Evolutionary conservation across 92 coral and sea anemone species (phyloP).

Genomic region (Umimayanthus chanpuru): DNA sequence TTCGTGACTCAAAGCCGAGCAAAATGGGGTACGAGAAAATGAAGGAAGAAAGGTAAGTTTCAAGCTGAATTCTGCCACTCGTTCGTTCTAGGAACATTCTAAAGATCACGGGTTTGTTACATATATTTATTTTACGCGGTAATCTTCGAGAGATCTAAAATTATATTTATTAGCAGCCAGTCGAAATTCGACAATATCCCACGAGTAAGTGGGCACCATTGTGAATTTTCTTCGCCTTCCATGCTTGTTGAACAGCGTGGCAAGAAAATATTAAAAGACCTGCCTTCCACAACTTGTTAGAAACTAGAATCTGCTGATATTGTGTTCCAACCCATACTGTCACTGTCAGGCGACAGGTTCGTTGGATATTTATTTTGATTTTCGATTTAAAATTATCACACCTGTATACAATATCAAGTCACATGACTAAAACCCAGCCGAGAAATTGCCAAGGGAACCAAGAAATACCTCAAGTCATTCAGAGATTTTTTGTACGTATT

Average conservation of each 20-base stretch:
- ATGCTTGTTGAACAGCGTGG: background rate
- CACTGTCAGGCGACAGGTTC: slow-evolving; percentile 19
- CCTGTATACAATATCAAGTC: background rate
- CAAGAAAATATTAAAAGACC: background rate
- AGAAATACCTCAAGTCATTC: background rate
- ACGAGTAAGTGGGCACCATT: background rate
- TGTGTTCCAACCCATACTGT: background rate
- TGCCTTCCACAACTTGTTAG: background rate
- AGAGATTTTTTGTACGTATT: background rate
- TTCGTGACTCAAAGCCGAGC: slow-evolving; percentile 17
- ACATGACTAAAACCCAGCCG: background rate
- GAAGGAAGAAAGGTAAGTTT: slow-evolving; percentile 40
- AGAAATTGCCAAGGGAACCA: background rate
- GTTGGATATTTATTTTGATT: slow-evolving; percentile 32
- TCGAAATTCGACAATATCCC: slow-evolving; percentile 19
- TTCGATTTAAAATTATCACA: slow-evolving; percentile 16
- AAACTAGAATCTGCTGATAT: background rate
- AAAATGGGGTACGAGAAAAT: slow-evolving; percentile 47
- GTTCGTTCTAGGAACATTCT: background rate
- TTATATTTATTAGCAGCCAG: slow-evolving; percentile 38
- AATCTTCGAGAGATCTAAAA: slow-evolving; percentile 36
- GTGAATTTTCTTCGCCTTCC: background rate
- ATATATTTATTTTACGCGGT: slow-evolving; percentile 7
- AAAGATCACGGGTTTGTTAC: slow-evolving; percentile 1
- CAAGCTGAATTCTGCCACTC: background rate